Base-by-base conservation (phyloP, 2,797 vertebrate genomes). In the Poecilia velifera region DNA sequence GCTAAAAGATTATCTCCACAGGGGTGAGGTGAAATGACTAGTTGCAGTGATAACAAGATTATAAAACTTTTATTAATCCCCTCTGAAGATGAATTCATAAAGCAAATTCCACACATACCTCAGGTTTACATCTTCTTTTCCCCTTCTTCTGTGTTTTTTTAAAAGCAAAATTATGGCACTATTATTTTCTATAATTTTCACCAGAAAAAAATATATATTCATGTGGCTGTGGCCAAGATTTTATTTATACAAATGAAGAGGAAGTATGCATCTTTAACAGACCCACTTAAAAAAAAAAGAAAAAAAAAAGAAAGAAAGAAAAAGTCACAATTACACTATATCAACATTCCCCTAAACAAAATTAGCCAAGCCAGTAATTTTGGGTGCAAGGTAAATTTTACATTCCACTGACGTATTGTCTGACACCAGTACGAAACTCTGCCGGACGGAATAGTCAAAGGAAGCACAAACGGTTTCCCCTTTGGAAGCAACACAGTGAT, bases 21-120 rank as follows among this genome's bases (percentile, higher is more conserved):
- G 53, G 72, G 74, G 62, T 79, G 57, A 84, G 72, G 68, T 89
- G 79, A 93, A 94, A 92, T 93, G 90, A 93, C 75, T 89, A 72
- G 84, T 93, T 93, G 76, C 90, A 90, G 87, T 87, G 90, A 92
- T 92, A 93, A 90, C 93, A 93, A 94, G 91, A 91, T 94, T 93
- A 94, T 90, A 94, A 93, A 93, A 94, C 79, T 84, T 93, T 94
- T 95, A 95, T 95, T 94, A 89, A 93, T 91, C 89, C 93, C 94
- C 92, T 92, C 89, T 90, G 87, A 88, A 90, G 93, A 93, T 90
- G 84, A 92, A 86, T 88, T 94, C 75, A 89, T 91, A 92, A 94
- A 94, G 92, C 87, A 93, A 94, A 90, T 88, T 91, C 85, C 90
- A 94, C 91, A 94, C 87, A 93, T 82, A 91, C 90, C 80, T 92